Conservation (phyloP, 2,888 invertebrate species). For the Drosophila monieri region DNA sequence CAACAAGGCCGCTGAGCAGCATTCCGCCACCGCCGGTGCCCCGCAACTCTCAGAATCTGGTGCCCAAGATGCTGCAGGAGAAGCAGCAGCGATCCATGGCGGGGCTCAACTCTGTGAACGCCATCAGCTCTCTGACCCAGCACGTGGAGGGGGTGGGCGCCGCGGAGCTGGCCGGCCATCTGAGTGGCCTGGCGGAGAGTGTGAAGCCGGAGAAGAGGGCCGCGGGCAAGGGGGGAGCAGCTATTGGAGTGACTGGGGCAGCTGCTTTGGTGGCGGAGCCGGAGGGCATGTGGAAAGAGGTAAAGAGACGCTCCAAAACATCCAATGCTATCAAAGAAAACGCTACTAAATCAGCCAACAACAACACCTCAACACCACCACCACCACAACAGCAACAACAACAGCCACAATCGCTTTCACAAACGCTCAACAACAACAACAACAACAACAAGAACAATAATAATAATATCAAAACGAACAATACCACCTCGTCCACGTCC, state of each 20-base stretch:
- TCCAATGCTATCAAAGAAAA: constrained; percentile 84
- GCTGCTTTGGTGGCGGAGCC: constrained; percentile 74
- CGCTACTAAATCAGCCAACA: constrained; percentile 79
- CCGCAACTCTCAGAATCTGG: constrained; percentile 85
- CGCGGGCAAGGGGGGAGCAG: constrained; percentile 34
- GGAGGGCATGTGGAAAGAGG: constrained; percentile 85
- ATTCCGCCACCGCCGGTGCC: constrained; percentile 89
- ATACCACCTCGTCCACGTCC: constrained; percentile 52
- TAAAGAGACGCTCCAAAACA: constrained; percentile 86
- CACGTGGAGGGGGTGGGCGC: constrained; percentile 76
- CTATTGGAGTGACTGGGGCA: constrained; percentile 47
- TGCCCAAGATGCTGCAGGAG: constrained; percentile 74
- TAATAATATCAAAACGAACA: constrained; percentile 59
- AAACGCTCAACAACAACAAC: constrained; percentile 70
- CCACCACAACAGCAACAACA: constrained; percentile 66
- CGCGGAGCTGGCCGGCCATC: constrained; percentile 80
- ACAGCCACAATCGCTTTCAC: constrained; percentile 74
- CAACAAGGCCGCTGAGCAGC: constrained; percentile 86
- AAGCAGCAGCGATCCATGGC: constrained; percentile 58
- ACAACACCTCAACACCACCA: constrained; percentile 61
- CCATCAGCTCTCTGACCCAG: constrained; percentile 79
- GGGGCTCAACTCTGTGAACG: constrained; percentile 65
- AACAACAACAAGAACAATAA: constrained; percentile 58
- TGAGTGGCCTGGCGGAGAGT: constrained; percentile 82
- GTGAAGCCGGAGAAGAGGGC: constrained; percentile 76